These are phyloP conservation scores for Lordiphosa collinella DNA, from an alignment of 1,140 invertebrate genomes.

Conservation along the genomic window DNA sequence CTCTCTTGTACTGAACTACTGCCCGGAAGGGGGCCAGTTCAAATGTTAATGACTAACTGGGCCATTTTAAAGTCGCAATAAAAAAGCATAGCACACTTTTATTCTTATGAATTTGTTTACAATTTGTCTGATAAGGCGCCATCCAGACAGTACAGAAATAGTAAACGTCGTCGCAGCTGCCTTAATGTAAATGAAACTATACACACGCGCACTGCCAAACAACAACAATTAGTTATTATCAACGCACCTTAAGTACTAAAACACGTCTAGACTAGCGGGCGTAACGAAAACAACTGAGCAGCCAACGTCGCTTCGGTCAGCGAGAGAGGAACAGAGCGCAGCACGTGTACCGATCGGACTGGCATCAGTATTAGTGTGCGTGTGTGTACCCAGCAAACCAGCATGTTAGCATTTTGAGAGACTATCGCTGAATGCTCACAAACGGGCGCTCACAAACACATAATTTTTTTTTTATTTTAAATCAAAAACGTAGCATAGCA, in stretches of 20 bases:
- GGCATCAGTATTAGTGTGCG: not conserved
- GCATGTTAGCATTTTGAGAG: too few species aligned
- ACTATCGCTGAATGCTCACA: too few species aligned
- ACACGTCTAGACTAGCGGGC: slow-evolving; percentile 68
- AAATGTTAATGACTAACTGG: slow-evolving; percentile 67
- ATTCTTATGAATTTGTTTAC: slow-evolving; percentile 62
- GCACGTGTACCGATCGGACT: slow-evolving; percentile 6
- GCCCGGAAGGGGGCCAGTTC: slow-evolving; percentile 31
- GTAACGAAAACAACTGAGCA: slow-evolving; percentile 44
- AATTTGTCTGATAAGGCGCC: slow-evolving; percentile 53
- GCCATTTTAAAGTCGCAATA: slow-evolving; percentile 63
- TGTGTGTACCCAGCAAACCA: too few species aligned
- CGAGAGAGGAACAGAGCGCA: not conserved
- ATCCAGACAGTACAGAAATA: slow-evolving; percentile 40
- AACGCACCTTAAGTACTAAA: slow-evolving; percentile 59
- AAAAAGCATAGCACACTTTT: slow-evolving; percentile 33
- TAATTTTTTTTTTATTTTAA: too few species aligned
- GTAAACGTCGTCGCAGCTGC: slow-evolving; percentile 4
- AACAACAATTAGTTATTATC: slow-evolving; percentile 43
- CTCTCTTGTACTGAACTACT: slow-evolving; percentile 2
- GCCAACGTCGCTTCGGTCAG: not conserved
- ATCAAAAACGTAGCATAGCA: too few species aligned
- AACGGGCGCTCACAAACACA: too few species aligned
- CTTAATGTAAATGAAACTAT: slow-evolving; percentile 31
- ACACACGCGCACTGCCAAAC: slow-evolving; percentile 39